phyloP scores from a whole-genome alignment of 1,140 invertebrate species.

The Parapsyche elsis region DNA sequence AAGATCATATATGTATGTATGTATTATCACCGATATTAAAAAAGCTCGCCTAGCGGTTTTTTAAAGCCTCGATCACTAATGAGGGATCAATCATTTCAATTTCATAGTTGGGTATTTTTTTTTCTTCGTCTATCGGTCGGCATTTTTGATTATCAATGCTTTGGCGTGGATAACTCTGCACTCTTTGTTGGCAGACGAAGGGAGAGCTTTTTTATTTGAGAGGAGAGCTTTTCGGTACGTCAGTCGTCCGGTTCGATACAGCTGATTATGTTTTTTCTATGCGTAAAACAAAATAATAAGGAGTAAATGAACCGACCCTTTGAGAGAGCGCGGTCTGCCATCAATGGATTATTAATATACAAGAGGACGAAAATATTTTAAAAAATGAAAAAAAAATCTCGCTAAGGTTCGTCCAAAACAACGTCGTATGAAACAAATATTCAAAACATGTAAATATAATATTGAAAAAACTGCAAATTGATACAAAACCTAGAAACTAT shows the following conservation, averaged over 20 bases:
- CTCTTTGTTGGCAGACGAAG: slow-evolving; percentile 36
- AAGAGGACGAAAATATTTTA: too few relatives aligned
- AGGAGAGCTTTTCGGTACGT: background rate
- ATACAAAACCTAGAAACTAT: too few relatives aligned
- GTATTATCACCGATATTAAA: slow-evolving; percentile 13
- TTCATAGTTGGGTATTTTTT: slow-evolving; percentile 39
- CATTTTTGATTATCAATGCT: slow-evolving; percentile 45
- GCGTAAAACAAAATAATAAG: background rate
- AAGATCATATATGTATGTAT: slow-evolving; percentile 21
- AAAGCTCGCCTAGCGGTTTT: slow-evolving; percentile 18
- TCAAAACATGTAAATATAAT: too few relatives aligned
- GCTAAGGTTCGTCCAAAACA: too few relatives aligned
- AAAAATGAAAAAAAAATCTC: too few relatives aligned
- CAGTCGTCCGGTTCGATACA: slow-evolving; percentile 32
- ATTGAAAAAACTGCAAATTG: too few relatives aligned
- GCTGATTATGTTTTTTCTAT: slow-evolving; percentile 39
- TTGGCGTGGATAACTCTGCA: slow-evolving; percentile 30
- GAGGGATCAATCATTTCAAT: slow-evolving; percentile 48
- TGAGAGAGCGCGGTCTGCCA: background rate
- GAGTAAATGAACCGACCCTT: slow-evolving; percentile 20
- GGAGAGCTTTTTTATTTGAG: background rate
- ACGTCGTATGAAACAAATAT: too few relatives aligned
- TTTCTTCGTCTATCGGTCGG: background rate
- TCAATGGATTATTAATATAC: background rate
- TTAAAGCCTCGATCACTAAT: slow-evolving; percentile 38